Evolutionary conservation across 2,113 vertebrate species (phyloP).

Genomic region (Sebastes schlegelii): DNA sequence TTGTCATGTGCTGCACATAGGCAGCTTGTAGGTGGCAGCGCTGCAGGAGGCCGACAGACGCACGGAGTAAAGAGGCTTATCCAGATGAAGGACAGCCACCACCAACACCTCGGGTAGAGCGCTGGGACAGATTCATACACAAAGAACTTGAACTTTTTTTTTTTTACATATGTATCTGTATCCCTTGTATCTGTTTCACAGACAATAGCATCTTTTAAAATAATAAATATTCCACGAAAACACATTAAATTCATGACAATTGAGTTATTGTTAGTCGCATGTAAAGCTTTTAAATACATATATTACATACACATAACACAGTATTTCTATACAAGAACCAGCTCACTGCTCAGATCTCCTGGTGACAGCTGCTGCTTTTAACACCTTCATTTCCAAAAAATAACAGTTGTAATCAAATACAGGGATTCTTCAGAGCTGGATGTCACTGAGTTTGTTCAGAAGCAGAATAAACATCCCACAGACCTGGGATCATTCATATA

Average conservation of each 20-base stretch:
- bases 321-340: conserved; percentile 29
- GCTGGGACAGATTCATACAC: conserved; percentile 9
- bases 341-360: neutral
- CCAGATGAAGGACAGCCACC: conserved; percentile 65
- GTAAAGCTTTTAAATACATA: conserved; percentile 30
- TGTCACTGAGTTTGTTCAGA: neutral
- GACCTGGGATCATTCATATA: neutral
- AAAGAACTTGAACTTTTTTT: neutral
- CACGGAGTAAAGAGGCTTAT: conserved; percentile 72
- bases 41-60: conserved; percentile 39
- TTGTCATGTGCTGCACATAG: conserved; percentile 45
- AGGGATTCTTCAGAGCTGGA: neutral
- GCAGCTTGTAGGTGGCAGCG: conserved; percentile 26
- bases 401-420: neutral
- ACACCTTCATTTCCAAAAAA: neutral
- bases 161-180: neutral
- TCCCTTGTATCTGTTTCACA: neutral
- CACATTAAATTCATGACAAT: conserved; percentile 1
- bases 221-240: conserved; percentile 1
- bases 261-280: conserved; percentile 1
- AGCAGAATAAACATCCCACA: neutral
- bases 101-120: conserved; percentile 22
- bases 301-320: conserved; percentile 17
- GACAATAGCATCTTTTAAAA: neutral
- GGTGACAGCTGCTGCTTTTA: neutral